Base-by-base conservation (phyloP, 2,888 invertebrate genomes). In the Cantharis lateralis region DNA sequence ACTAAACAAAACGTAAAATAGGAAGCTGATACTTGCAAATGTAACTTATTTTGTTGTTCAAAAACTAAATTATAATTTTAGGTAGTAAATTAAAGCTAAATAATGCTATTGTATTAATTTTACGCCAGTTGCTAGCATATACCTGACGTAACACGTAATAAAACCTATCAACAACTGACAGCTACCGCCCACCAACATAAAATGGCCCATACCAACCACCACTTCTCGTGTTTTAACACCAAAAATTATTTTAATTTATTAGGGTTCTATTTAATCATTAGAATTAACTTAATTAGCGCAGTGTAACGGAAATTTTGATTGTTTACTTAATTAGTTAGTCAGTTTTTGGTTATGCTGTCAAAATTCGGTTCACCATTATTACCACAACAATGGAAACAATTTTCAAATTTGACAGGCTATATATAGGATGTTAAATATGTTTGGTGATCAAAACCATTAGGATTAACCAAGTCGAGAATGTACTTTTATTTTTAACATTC, bases 111-210 rank as follows among this genome's bases (percentile, higher is more conserved):
- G 7, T n/a, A 48, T 48, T 48, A 48, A 48, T n/a, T 48, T 48
- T 48, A 48, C 48, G 24, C 24, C 64, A 63, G 63, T 63, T 15
- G 16, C 13, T 9, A 18, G 16, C 20, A 15, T 20, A 20, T 66
- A n/a, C 64, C 64, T 66, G 64, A 66, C 20, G 64, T 66, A 66
- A 66, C 64, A 66, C 64, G 64, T 66, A 48, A 48, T 48, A 48
- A 48, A 48, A 66, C 64, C 64, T 24, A 66, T 66, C 64, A 18
- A 48, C 48, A 66, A 66, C 20, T 66, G 64, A 20, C 64, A 66
- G 64, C 64, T 66, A 66, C 64, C 64, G 64, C 64, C 64, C 64
- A 66, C 64, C 64, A 66, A 66, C 64, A 66, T 66, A 66, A 66
- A 66, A 66, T 66, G 64, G 64, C 64, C 64, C 64, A 66, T 66